Evolutionary conservation across 1,140 invertebrate genomes (phyloP).

Genomic region (Hyles vespertilio): DNA sequence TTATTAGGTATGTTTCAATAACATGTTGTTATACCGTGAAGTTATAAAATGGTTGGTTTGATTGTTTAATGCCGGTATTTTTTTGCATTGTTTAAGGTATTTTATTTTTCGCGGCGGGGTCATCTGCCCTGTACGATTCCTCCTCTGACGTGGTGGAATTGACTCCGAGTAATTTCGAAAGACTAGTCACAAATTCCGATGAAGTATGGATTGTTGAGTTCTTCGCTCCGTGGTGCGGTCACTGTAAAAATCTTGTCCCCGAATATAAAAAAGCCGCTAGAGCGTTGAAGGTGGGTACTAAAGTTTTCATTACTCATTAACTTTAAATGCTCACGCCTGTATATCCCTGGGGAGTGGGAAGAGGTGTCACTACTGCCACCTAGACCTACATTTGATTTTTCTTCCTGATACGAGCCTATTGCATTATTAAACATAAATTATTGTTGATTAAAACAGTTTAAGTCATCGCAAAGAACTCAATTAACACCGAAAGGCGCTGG

Average conservation of each 20-base stretch:
- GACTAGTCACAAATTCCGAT: slow-evolving; percentile 88
- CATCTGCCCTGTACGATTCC: slow-evolving; percentile 85
- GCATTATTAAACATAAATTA: too few relatives aligned
- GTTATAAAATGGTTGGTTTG: slow-evolving; percentile 28
- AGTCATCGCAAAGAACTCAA: too few relatives aligned
- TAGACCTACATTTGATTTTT: too few relatives aligned
- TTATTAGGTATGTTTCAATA: slow-evolving; percentile 59
- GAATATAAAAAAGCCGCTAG: slow-evolving; percentile 93
- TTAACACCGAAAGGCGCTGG: too few relatives aligned
- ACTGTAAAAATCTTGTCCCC: slow-evolving; percentile 88
- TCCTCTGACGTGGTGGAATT: slow-evolving; percentile 93
- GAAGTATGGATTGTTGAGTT: slow-evolving; percentile 96
- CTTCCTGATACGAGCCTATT: too few relatives aligned
- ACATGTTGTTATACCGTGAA: slow-evolving; percentile 43
- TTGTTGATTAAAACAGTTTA: too few relatives aligned
- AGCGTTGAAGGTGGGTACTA: slow-evolving; percentile 84
- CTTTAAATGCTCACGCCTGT: too few relatives aligned
- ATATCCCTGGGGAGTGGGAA: too few relatives aligned
- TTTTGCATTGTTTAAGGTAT: slow-evolving; percentile 45
- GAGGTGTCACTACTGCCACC: too few relatives aligned
- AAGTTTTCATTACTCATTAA: too few relatives aligned
- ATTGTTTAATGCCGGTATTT: slow-evolving; percentile 33
- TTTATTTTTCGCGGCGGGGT: slow-evolving; percentile 55
- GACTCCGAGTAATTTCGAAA: slow-evolving; percentile 94
- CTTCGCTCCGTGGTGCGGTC: slow-evolving; percentile 95